Evolutionary conservation across 1,140 invertebrate species (phyloP), one percentile per base, ranked within the genome.

Genomic region (Cydia strobilella): DNA sequence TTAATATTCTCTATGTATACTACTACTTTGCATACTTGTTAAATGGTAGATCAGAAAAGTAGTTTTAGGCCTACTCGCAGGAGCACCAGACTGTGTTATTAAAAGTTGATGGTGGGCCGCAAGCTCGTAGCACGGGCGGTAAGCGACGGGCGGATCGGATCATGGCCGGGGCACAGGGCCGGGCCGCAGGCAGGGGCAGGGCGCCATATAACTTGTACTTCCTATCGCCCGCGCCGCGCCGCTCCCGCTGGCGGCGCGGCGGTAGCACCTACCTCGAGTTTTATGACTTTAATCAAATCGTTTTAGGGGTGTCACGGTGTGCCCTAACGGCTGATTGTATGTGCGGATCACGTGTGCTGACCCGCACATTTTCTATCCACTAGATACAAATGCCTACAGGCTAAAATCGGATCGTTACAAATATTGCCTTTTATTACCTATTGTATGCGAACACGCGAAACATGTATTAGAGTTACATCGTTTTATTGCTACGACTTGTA

Each of bases 71-170:
- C 86, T 85, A 84, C 84, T 82, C 78, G 82, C 81, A 84, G 80
- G 82, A 84, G 84, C 90, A 89, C 85, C 92, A 86, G 87, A 91
- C 84, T 93, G 90, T 92, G 90, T 91, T 92, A 92, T 93, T 92
- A 91, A 90, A 91, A 90, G 89, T 86, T 88, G 85, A 83, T 83
- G 85, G 83, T 81, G 82, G 84, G 74, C 45, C 31, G 45, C 45
- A 7, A 74, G 15, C n/a, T 9, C 9, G 31, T 20, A 15, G 39
- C 65, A 62, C 73, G 20, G 18, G 20, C 18, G 31, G 74, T 13
- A 62, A 35, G 74, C 73, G 63, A 25, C 31, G 74, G 73, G 59
- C 73, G 59, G 73, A 63, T 6, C 76, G 82, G 74, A 79, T 74
- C 77, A 77, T 77, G 79, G 77, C 78, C 82, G 79, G 79, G 82